phyloP scores from a whole-genome alignment of 2,888 invertebrate genomes.

The Mellilla xanthometata region DNA sequence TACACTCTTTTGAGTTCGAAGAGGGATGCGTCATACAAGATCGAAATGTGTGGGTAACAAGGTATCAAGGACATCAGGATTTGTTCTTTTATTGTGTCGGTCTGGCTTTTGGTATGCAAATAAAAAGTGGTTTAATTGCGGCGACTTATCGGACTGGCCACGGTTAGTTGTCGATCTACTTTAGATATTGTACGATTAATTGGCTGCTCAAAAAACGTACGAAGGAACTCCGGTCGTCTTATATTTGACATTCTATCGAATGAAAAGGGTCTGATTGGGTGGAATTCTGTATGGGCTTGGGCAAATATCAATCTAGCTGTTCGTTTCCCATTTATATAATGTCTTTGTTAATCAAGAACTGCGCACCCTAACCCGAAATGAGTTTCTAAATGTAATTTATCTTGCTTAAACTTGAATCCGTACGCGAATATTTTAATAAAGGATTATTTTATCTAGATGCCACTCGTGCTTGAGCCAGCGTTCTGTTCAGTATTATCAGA shows the following conservation, averaged over 20 bases:
- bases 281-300: too few relatives aligned
- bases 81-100: constrained; percentile 51
- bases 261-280: constrained; percentile 5
- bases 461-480: too few relatives aligned
- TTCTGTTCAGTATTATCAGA: too few relatives aligned
- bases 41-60: constrained; percentile 65
- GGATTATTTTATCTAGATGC: too few relatives aligned
- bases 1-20: constrained; percentile 32
- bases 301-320: too few relatives aligned
- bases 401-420: too few relatives aligned
- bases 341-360: too few relatives aligned
- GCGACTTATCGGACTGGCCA: constrained; percentile 13
- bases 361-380: too few relatives aligned
- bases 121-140: constrained; percentile 52
- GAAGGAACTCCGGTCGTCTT: not conserved
- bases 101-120: constrained; percentile 60
- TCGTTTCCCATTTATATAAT: too few relatives aligned
- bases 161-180: constrained; percentile 18
- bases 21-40: constrained; percentile 60
- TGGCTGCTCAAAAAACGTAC: constrained; percentile 2
- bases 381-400: too few relatives aligned
- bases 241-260: constrained; percentile 3
- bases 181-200: constrained; percentile 17
- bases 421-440: too few relatives aligned
- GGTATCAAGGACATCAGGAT: constrained; percentile 66